These are phyloP conservation scores for Acrobasis consociella DNA, from an alignment of 2,888 invertebrate species.

Conservation along the genomic window DNA sequence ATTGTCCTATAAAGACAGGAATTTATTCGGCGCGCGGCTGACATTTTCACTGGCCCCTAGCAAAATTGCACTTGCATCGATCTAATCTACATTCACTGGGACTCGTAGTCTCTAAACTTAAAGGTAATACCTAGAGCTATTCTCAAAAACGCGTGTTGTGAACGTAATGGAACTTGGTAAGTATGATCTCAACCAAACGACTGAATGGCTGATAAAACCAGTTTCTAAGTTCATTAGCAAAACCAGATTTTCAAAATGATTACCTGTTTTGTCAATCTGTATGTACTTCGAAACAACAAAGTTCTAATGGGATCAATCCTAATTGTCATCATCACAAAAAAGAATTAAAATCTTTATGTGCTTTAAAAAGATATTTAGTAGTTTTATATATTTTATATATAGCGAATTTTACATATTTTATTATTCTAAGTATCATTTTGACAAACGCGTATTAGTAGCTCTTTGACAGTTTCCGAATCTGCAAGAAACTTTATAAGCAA, in stretches of 20 bases:
- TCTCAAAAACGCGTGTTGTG: neutral
- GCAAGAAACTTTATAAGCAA: no score
- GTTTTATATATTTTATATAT: no score
- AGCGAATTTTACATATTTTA: no score
- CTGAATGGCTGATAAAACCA: neutral
- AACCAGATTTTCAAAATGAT: constrained; percentile 3
- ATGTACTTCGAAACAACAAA: neutral
- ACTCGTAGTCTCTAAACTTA: no score
- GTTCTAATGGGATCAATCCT: no score
- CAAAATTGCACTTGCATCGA: neutral
- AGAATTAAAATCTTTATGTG: no score
- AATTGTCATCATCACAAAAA: no score
- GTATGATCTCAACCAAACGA: neutral
- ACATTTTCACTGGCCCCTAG: neutral
- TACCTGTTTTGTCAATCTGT: neutral
- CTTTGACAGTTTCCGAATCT: no score
- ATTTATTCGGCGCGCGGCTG: constrained; percentile 4
- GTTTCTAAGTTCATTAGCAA: neutral
- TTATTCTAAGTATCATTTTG: no score
- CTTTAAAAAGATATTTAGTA: no score
- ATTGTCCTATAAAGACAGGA: neutral
- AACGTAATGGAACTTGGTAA: no score
- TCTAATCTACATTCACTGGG: neutral
- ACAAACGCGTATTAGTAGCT: no score
- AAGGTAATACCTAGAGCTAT: neutral